A percentile compares a stretch with the other conserved stretches of the same genome.
These are phyloP conservation scores for Phrixothrix hirtus DNA, from an alignment of 2,888 invertebrate genomes.

Conservation along the genomic window DNA sequence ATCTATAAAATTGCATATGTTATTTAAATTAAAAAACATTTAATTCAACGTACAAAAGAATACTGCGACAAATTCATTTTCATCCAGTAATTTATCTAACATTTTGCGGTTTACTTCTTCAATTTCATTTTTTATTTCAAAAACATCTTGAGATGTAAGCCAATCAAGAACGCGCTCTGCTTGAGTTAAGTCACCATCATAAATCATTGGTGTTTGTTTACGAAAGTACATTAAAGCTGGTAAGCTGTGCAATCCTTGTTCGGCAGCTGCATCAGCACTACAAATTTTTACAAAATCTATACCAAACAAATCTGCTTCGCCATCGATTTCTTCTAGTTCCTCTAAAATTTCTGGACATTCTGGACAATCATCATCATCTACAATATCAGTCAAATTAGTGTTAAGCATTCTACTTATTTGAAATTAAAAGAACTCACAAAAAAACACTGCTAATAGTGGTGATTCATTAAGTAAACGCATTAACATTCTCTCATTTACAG, in stretches of 20 bases:
- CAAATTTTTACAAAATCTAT: constrained; percentile 93
- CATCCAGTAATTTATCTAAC: constrained; percentile 91
- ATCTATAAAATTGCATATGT: constrained; percentile 60
- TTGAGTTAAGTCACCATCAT: constrained; percentile 88
- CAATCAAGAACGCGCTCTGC: constrained; percentile 83
- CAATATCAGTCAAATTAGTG: too few relatives aligned
- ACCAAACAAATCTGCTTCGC: constrained; percentile 90
- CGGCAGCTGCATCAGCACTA: constrained; percentile 78
- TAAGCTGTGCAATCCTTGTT: constrained; percentile 80
- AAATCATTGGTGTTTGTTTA: constrained; percentile 76
- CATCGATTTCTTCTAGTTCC: constrained; percentile 91
- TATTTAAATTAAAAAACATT: neutral
- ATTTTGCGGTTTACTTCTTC: constrained; percentile 96
- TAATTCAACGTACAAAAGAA: constrained; percentile 82
- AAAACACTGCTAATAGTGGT: constrained; percentile 86
- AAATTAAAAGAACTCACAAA: constrained; percentile 86
- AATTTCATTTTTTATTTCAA: constrained; percentile 94
- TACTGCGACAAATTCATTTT: constrained; percentile 93
- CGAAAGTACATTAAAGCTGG: constrained; percentile 89
- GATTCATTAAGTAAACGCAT: constrained; percentile 83
- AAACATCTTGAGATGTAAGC: constrained; percentile 92
- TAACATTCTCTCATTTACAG: constrained; percentile 88
- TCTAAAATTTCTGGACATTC: constrained; percentile 90
- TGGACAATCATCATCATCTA: constrained; percentile 87
- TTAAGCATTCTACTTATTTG: too few relatives aligned